phyloP scores from a whole-genome alignment of 1,140 invertebrate genomes.

The Drosophila nikananu region DNA sequence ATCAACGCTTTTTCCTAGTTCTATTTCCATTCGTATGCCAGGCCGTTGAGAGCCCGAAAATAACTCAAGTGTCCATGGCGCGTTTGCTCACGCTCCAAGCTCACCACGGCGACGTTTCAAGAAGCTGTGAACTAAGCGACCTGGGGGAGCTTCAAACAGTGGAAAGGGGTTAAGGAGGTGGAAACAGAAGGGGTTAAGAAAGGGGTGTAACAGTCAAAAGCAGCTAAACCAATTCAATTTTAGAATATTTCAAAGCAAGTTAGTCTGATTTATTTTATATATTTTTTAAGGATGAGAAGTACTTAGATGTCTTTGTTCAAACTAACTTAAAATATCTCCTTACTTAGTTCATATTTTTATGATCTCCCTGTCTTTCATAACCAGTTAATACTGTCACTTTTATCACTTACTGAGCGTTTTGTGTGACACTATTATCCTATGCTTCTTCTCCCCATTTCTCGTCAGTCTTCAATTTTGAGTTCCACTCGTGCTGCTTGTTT shows the following conservation, averaged over 20 bases:
- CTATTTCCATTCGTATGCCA: conserved; percentile 11
- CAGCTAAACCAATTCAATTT: background rate
- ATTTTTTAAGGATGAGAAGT: background rate
- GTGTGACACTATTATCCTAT: conserved; percentile 54
- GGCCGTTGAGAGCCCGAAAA: conserved; percentile 53
- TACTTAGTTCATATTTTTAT: no score
- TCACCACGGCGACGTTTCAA: conserved; percentile 17
- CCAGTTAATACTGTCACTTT: conserved; percentile 25
- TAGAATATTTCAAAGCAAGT: background rate
- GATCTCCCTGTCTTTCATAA: background rate
- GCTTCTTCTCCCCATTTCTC: conserved; percentile 17
- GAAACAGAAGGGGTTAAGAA: background rate
- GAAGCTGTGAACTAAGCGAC: conserved; percentile 18
- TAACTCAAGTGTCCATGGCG: conserved; percentile 73
- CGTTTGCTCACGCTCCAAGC: conserved; percentile 30
- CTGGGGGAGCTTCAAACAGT: background rate
- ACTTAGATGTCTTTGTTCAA: background rate
- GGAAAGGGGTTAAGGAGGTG: background rate
- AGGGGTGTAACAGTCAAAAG: conserved; percentile 20
- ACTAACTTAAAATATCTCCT: background rate
- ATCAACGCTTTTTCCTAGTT: conserved; percentile 29
- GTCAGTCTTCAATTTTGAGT: conserved; percentile 26
- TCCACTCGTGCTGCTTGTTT: conserved; percentile 23
- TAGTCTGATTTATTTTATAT: background rate
- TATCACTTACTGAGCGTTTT: conserved; percentile 36